Percentiles rank a stretch among this genome's conserved stretches.
phyloP scores from a whole-genome alignment of 2,888 invertebrate species.

The Amphipyra berbera region DNA sequence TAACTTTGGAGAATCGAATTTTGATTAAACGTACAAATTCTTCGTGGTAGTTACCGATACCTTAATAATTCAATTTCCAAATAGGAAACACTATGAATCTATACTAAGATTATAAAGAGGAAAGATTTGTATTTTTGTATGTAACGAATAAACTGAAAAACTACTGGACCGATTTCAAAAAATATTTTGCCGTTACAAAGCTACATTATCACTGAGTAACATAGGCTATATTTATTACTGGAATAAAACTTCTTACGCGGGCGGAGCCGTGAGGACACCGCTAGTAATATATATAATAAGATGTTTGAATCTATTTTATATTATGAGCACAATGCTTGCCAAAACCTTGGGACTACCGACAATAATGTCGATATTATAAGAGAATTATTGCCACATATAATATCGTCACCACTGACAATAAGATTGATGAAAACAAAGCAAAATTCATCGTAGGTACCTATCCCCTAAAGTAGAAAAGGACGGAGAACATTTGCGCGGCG shows the following conservation, averaged over 20 bases:
- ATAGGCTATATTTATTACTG: too few species aligned
- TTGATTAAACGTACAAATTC: constrained; percentile 14
- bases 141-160: too few species aligned
- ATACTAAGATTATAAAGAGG: too few species aligned
- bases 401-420: constrained; percentile 15
- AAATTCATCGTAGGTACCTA: too few species aligned
- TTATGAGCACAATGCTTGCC: constrained; percentile 12
- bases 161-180: too few species aligned
- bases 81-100: constrained; percentile 4
- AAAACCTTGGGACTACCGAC: constrained; percentile 3
- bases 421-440: background rate
- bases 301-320: constrained; percentile 2
- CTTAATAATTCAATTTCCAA: constrained; percentile 16
- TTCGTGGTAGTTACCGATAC: constrained; percentile 3
- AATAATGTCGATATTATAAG: constrained; percentile 14
- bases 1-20: constrained; percentile 23
- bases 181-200: too few species aligned
- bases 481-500: too few species aligned
- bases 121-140: too few species aligned
- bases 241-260: too few species aligned
- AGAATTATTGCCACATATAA: constrained; percentile 18
- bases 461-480: too few species aligned
- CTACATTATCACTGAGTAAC: too few species aligned
- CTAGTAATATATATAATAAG: constrained; percentile 1
- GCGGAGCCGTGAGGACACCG: too few species aligned